phyloP scores from a whole-genome alignment of 2,113 vertebrate species.

The Arvicanthis niloticus region DNA sequence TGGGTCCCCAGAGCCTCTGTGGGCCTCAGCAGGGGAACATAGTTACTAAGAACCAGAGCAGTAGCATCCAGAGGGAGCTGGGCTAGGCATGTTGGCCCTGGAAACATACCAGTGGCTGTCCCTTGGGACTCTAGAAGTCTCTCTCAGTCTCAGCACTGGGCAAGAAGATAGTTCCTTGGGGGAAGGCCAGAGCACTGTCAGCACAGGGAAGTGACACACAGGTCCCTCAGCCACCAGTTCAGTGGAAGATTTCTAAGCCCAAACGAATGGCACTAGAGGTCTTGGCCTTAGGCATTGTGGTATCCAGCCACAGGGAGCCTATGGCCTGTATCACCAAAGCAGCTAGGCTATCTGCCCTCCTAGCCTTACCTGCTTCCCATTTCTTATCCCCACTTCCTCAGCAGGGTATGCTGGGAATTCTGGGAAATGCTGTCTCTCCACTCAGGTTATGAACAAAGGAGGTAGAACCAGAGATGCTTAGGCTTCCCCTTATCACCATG shows the following conservation, averaged over 20 bases:
- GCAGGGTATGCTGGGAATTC: not conserved
- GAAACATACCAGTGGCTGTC: fast-evolving
- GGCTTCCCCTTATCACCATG: fast-evolving
- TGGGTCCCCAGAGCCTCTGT: not conserved
- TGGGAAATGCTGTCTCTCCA: too few relatives aligned
- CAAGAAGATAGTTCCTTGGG: too few relatives aligned
- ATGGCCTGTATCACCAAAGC: fast-evolving
- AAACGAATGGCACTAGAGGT: not conserved
- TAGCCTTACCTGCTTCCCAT: not conserved
- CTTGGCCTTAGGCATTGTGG: fast-evolving
- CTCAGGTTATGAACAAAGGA: not conserved
- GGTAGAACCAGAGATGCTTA: not conserved
- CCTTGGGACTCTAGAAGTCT: not conserved
- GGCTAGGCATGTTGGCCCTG: not conserved
- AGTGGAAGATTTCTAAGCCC: not conserved
- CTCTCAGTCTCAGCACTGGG: fast-evolving
- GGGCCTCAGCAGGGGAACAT: not conserved
- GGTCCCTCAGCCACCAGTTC: not conserved
- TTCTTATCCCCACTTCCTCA: too few relatives aligned
- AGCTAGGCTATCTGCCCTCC: fast-evolving
- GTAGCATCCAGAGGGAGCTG: not conserved
- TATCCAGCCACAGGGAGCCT: not conserved
- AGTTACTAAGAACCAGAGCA: not conserved
- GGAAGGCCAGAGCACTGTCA: not conserved
- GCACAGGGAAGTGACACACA: fast-evolving